Conservation (phyloP, 2,113 vertebrate genomes). For the Ahaetulla prasina region DNA sequence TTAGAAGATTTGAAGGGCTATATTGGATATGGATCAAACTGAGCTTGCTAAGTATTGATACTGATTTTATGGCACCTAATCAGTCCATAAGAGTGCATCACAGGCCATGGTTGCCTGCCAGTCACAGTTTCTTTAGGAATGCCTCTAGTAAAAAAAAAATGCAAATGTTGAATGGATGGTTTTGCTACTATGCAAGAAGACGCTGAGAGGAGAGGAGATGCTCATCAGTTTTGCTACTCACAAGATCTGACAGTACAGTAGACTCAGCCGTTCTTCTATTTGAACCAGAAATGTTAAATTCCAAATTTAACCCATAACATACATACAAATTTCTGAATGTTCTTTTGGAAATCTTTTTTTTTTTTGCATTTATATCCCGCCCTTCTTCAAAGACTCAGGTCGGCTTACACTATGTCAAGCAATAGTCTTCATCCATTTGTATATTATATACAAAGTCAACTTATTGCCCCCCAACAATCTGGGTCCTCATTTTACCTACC, state of each 20-base stretch:
- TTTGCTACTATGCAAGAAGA: background rate
- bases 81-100: background rate
- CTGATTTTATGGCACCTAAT: background rate
- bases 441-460: too few species aligned
- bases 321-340: constrained; percentile 32
- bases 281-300: constrained; percentile 1
- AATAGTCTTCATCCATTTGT: too few species aligned
- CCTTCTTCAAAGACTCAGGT: too few species aligned
- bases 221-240: background rate
- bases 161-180: background rate
- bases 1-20: background rate
- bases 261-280: background rate
- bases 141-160: background rate
- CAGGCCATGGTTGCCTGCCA: background rate
- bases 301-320: constrained; percentile 5
- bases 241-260: background rate
- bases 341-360: constrained; percentile 37
- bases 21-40: background rate
- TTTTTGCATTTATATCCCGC: too few species aligned
- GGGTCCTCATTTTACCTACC: too few species aligned
- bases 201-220: background rate
- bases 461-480: too few species aligned
- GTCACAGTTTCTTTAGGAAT: background rate
- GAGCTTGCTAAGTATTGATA: background rate
- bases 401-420: too few species aligned